A percentile compares a stretch with the other conserved stretches of the same genome.
phyloP scores from a whole-genome alignment of 2,797 vertebrate species.

The Crypturellus tataupa region DNA sequence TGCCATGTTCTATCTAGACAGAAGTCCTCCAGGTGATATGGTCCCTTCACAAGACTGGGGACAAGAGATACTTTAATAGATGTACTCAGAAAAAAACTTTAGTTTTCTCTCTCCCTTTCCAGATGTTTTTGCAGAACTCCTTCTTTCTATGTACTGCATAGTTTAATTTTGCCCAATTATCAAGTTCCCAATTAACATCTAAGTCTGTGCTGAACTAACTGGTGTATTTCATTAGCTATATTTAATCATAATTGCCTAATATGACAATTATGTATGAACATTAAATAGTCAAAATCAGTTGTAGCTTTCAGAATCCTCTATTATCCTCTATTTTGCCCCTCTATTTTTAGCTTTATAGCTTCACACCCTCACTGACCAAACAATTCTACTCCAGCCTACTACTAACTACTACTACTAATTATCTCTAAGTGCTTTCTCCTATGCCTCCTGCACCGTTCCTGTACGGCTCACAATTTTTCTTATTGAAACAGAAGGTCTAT shows the following conservation, averaged over 20 bases:
- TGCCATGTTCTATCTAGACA: slow-evolving; percentile 3
- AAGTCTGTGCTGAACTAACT: neutral
- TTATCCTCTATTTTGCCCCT: neutral
- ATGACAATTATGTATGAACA: neutral
- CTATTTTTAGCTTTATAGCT: neutral
- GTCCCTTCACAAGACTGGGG: neutral
- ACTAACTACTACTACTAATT: neutral
- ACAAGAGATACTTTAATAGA: neutral
- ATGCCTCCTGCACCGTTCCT: neutral
- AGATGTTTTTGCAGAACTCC: neutral
- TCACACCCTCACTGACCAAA: neutral
- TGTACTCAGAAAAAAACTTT: neutral
- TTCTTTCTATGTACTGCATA: neutral
- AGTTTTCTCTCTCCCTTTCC: neutral
- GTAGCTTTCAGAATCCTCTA: neutral
- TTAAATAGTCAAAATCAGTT: neutral
- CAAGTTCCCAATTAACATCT: neutral
- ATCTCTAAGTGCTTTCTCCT: slow-evolving; percentile 8
- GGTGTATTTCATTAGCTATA: neutral
- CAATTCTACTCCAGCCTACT: neutral
- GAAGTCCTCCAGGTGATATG: neutral
- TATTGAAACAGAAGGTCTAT: neutral
- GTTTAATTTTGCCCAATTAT: neutral
- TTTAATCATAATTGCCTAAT: neutral
- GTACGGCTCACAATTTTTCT: neutral